Base-by-base conservation (phyloP, 1,140 invertebrate species). In the Drosophila quadrilineata region DNA sequence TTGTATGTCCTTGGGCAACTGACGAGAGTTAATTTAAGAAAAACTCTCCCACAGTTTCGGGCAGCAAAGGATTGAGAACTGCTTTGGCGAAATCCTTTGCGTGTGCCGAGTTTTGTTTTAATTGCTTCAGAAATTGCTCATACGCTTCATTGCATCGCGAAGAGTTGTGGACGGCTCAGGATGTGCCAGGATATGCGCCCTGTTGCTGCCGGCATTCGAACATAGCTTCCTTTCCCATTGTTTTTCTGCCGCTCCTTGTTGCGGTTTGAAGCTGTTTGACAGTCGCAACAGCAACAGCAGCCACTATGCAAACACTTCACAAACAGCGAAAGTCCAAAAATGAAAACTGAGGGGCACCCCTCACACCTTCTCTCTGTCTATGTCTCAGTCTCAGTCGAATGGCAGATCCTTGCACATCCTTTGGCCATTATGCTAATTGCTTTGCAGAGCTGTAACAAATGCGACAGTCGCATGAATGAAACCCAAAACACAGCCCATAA, bases 61-160 rank as follows among this genome's bases (percentile, higher is more conserved):
- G 12, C 33, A 26, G 33, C 40, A 80, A 82, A 75, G 76, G 76
- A 75, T 82, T 73, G 57, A 48, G 63, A n/a, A n/a, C n/a, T n/a
- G n/a, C n/a, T 65, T 16, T 52, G 73, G n/a, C n/a, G 36, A 63
- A 84, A 72, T 65, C 76, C 75, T 80, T 80, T 71, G 54, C 75
- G 71, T 70, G 77, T 77, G 69, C 69, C 64, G 56, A 75, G 75
- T 80, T 63, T 76, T 62, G 73, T 84, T 82, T 82, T 82, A 82
- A 82, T 84, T 82, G 77, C 77, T 75, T 77, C 63, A 72, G 60
- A 84, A 84, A 82, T 82, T 82, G 77, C 77, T 82, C 77, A 82
- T 82, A 64, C 77, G 77, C 77, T 66, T 82, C 50, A 82, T 82
- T 82, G 77, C 77, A 24, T 29, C 53, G 53, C 58, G 65, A 84